Evolutionary conservation across 2,113 vertebrate genomes (phyloP).

Genomic region (Vicugna pacos): DNA sequence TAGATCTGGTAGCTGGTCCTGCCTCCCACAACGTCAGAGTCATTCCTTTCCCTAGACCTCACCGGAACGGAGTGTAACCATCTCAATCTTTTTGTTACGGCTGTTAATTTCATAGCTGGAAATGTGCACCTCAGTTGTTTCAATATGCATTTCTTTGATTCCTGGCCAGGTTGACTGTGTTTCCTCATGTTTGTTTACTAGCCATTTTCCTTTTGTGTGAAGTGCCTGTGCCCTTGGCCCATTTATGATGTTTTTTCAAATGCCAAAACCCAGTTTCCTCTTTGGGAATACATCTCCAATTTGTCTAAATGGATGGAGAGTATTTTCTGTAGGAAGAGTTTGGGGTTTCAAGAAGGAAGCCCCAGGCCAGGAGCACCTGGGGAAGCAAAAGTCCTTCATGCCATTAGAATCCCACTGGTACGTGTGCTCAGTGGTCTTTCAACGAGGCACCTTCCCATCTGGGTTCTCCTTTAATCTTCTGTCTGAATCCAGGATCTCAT

Average conservation of each 20-base stretch:
- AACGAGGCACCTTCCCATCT: background rate
- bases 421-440: background rate
- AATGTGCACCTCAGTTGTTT: background rate
- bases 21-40: background rate
- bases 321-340: background rate
- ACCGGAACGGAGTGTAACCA: background rate
- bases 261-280: background rate
- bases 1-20: background rate
- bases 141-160: slow-evolving; percentile 39
- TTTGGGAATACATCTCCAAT: background rate
- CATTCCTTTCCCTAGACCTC: background rate
- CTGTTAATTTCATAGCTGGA: background rate
- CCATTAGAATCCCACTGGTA: background rate
- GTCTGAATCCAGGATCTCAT: too few relatives aligned
- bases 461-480: background rate
- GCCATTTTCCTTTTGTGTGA: slow-evolving; percentile 28
- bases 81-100: background rate
- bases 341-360: background rate
- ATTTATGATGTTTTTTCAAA: slow-evolving; percentile 49
- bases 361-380: background rate
- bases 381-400: background rate
- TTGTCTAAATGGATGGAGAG: background rate
- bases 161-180: background rate
- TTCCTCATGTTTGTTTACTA: slow-evolving; percentile 29
- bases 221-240: slow-evolving; percentile 40